Evolutionary conservation across 2,113 vertebrate species (phyloP), one percentile per base, ranked within the genome.

Genomic region (Marcusenius ussheri): DNA sequence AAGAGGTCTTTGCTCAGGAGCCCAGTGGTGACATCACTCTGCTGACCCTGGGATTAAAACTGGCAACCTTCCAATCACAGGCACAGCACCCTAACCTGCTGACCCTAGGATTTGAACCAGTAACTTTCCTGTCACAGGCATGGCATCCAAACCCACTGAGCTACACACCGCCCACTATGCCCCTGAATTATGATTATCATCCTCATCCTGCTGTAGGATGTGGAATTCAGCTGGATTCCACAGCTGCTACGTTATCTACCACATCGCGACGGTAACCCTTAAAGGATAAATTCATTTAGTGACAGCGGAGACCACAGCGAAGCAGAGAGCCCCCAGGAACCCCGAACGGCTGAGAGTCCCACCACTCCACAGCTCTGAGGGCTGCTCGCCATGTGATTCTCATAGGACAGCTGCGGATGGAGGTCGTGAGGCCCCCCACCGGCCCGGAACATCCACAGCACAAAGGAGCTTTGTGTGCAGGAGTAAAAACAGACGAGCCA

Each of bases 401-500:
- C 9, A 45, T 8, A 80, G 9, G 86, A 90, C 66, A 88, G 62
- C 85, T 88, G 62, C 0, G 84, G 46, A 39, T 1, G 53, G 53
- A 47, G 84, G 84, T 3, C 19, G 84, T 4, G 84, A 15, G 27
- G 8, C 19, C 21, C 24, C n/a, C 50, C 50, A 39, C n/a, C 15
- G 8, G 89, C 35, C 46, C 9, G 49, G 49, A 45, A 80, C 47
- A 47, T 6, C 15, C n/a, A 13, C 31, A 27, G 35, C 85, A 90
- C 85, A 90, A 90, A 50, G 86, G 85, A 58, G 66, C 70, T 88
- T 70, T 90, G 85, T 90, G 86, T 58, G 70, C 35, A 39, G 27
- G 45, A 50, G 66, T 10, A 83, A 6, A 84, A 53, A 88, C 86
- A 31, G 89, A 51, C 31, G 45, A 51, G 27, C 49, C 62, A 45